Conservation (phyloP, 1,140 invertebrate species). For the Batillaria attramentaria region DNA sequence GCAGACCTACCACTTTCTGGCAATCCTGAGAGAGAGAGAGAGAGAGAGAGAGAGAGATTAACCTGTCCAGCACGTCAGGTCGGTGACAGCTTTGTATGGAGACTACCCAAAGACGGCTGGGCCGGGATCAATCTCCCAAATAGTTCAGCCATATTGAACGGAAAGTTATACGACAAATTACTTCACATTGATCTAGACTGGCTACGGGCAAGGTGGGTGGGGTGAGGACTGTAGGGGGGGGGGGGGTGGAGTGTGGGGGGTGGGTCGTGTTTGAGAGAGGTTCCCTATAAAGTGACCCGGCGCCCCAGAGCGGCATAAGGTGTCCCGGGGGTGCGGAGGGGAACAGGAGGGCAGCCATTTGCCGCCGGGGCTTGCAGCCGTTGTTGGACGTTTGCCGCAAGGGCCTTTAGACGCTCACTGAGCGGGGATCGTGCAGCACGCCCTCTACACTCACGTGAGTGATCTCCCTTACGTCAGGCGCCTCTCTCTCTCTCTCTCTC, state of each 20-base stretch:
- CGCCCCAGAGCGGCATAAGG: not conserved
- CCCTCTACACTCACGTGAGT: not conserved
- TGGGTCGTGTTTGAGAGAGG: not conserved
- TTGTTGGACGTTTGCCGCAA: slow-evolving; percentile 9
- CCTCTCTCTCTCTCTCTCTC: not conserved
- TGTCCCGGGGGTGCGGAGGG: not conserved
- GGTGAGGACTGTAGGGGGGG: not conserved
- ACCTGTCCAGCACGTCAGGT: not conserved
- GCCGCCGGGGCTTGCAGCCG: not conserved
- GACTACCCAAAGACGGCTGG: not conserved
- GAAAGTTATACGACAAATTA: slow-evolving; percentile 12
- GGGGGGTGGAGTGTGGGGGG: not conserved
- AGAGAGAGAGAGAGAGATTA: slow-evolving; percentile 16
- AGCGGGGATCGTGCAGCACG: not conserved
- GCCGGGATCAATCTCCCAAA: slow-evolving; percentile 10
- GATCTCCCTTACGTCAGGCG: not conserved
- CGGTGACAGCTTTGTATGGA: not conserved
- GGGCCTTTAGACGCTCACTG: not conserved
- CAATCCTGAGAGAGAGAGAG: slow-evolving; percentile 5
- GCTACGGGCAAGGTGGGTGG: not conserved
- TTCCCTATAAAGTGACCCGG: not conserved
- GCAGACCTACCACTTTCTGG: no score
- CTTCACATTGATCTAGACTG: slow-evolving; percentile 22
- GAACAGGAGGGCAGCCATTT: slow-evolving; percentile 6
- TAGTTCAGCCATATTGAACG: slow-evolving; percentile 20